A percentile compares a stretch with the other conserved stretches of the same genome.
These are phyloP conservation scores for Lucilia sericata DNA, from an alignment of 1,140 invertebrate species.

Conservation along the genomic window DNA sequence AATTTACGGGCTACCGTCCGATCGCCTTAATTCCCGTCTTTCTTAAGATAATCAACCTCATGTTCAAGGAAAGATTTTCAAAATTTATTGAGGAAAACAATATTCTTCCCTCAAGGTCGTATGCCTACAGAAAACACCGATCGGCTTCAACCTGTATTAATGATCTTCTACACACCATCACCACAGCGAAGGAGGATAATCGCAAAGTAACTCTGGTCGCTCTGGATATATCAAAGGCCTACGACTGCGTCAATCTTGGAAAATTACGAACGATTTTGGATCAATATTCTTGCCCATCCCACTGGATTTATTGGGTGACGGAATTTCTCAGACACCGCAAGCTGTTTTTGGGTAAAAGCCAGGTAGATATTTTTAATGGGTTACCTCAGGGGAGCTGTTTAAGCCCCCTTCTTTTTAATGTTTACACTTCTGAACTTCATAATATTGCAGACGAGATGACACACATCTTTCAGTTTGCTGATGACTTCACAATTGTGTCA, in stretches of 20 bases:
- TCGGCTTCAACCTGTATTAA: conserved; percentile 23
- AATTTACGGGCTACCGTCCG: neutral
- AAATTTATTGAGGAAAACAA: neutral
- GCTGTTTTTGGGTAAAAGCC: neutral
- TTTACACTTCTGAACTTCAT: neutral
- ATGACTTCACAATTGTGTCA: conserved; percentile 20
- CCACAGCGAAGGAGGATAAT: neutral
- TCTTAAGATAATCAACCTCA: conserved; percentile 13
- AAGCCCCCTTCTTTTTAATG: neutral
- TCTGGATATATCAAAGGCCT: conserved; percentile 5
- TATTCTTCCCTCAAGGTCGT: conserved; percentile 9
- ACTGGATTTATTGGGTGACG: neutral
- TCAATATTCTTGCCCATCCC: neutral
- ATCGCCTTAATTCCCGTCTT: conserved; percentile 25
- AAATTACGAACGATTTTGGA: neutral
- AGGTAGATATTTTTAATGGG: conserved; percentile 16
- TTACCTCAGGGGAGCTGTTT: conserved; percentile 22
- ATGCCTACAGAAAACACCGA: conserved; percentile 22
- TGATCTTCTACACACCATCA: neutral
- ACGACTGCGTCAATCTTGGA: neutral
- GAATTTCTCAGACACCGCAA: neutral
- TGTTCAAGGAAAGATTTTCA: neutral
- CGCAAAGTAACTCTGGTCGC: neutral
- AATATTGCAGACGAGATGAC: neutral
- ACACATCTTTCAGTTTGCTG: conserved; percentile 1